Evolutionary conservation across 2,888 invertebrate genomes (phyloP), one percentile per base, ranked within the genome.

Genomic region (Auanema freiburgensis): DNA sequence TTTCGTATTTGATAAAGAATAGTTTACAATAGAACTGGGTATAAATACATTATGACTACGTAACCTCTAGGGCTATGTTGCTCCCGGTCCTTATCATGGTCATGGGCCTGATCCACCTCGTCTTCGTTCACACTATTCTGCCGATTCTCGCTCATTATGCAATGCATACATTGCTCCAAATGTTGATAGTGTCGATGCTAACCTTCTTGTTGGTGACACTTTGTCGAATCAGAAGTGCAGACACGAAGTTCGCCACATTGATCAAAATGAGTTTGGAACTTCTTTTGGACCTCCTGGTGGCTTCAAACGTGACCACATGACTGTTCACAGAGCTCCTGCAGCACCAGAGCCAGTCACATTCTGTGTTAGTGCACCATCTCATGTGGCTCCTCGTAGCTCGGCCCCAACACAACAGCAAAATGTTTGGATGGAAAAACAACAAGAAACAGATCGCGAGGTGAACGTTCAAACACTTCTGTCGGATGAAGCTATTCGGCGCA

Each of bases 91-190:
- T 21, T 81, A 81, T 57, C 76, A 79, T 16, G 81, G 81, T 24
- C 79, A 81, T 51, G 76, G 77, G 3, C 78, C 81, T 1, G 76
- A 80, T 57, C 71, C 76, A 18, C 81, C 81, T 11, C 53, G 79
- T 46, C 69, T 79, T 24, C 67, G 77, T 21, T 71, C 79, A 11
- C 69, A 75, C 43, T 81, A 76, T 66, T 71, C 69, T 18, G 81
- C 81, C 2, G 79, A 81, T 63, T 71, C 80, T 1, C 70, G 71
- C 24, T 74, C 71, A 25, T 75, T 79, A 6, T 70, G 77, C 55
- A 81, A 81, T 61, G 74, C 72, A 3, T 76, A 68, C 33, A 63
- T 77, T 1, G 70, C 76, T 16, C 73, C 75, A 14, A 77, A 75
- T 58, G 58, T 79, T 10, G 79, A 78, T 46, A 64, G 56, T 25